These are phyloP conservation scores for Diploscapter pachys DNA, from an alignment of 1,140 invertebrate species.

Conservation along the genomic window DNA sequence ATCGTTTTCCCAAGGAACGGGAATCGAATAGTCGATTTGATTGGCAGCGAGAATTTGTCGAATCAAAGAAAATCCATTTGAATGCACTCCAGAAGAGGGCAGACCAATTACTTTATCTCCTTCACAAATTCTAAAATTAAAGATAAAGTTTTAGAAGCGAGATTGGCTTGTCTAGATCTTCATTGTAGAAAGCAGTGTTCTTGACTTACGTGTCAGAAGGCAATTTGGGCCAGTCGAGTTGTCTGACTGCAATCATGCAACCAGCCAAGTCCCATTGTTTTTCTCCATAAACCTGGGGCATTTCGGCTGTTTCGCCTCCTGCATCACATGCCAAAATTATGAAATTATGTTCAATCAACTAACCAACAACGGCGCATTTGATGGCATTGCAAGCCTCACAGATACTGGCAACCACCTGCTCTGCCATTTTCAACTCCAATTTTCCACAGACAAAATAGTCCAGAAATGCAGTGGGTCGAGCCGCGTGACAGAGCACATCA, in stretches of 20 bases:
- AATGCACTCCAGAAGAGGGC: conserved; percentile 83
- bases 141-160: conserved; percentile 4
- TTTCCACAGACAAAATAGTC: conserved; percentile 92
- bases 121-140: not conserved
- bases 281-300: conserved; percentile 87
- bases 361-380: conserved; percentile 61
- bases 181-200: no score
- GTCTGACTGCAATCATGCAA: conserved; percentile 75
- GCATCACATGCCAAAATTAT: conserved; percentile 11
- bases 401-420: conserved; percentile 77
- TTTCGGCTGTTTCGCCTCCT: conserved; percentile 92
- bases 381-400: conserved; percentile 74
- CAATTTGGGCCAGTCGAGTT: conserved; percentile 36
- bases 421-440: conserved; percentile 73
- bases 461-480: conserved; percentile 88
- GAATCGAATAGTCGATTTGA: conserved; percentile 68
- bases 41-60: conserved; percentile 74
- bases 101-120: conserved; percentile 73
- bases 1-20: conserved; percentile 72
- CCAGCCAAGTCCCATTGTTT: conserved; percentile 87
- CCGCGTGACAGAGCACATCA: conserved; percentile 87
- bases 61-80: conserved; percentile 92
- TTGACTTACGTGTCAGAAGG: conserved; percentile 4
- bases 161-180: no score
- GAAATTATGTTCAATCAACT: no score